A percentile compares a stretch with the other conserved stretches of the same genome.
These are phyloP conservation scores for Phallusia fumigata DNA, from an alignment of 23 tunicate species.

Conservation along the genomic window DNA sequence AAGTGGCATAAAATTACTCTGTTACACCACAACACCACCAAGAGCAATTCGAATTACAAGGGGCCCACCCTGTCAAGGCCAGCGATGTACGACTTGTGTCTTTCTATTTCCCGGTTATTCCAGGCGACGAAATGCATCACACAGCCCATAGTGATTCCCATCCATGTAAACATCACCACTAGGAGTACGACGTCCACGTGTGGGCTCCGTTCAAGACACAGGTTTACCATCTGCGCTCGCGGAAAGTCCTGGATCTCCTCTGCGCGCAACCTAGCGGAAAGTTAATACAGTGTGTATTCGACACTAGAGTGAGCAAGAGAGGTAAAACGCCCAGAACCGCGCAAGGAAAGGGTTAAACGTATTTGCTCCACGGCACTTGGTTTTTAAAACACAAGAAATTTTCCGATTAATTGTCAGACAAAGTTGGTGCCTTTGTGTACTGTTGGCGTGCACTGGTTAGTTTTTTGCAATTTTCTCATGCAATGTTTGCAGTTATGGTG, in stretches of 20 bases:
- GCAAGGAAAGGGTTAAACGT: no score
- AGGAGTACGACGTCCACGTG: slow-evolving; percentile 46
- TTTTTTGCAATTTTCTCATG: no score
- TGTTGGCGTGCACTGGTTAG: no score
- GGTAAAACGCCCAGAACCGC: no score
- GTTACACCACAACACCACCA: no score
- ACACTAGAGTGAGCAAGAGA: neutral
- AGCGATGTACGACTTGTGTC: slow-evolving; percentile 59
- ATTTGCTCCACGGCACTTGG: no score
- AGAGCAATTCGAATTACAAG: no score
- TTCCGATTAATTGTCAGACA: no score
- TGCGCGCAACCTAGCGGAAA: slow-evolving; percentile 1
- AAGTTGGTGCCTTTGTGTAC: no score
- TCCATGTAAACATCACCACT: slow-evolving; percentile 63
- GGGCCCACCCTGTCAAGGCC: slow-evolving; percentile 30
- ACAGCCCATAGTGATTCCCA: slow-evolving; percentile 45
- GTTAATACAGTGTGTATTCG: neutral
- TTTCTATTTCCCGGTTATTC: slow-evolving; percentile 62
- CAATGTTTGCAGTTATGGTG: no score
- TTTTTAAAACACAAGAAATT: no score
- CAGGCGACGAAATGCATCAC: slow-evolving; percentile 53
- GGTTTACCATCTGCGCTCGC: slow-evolving; percentile 21
- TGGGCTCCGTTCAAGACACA: slow-evolving; percentile 30
- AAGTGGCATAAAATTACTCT: no score
- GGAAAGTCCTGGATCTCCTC: neutral